A percentile compares a stretch with the other conserved stretches of the same genome.
These are phyloP conservation scores for Beroe ovata DNA, from an alignment of 37 sponge, comb jelly and placozoan genomes.

Conservation along the genomic window DNA sequence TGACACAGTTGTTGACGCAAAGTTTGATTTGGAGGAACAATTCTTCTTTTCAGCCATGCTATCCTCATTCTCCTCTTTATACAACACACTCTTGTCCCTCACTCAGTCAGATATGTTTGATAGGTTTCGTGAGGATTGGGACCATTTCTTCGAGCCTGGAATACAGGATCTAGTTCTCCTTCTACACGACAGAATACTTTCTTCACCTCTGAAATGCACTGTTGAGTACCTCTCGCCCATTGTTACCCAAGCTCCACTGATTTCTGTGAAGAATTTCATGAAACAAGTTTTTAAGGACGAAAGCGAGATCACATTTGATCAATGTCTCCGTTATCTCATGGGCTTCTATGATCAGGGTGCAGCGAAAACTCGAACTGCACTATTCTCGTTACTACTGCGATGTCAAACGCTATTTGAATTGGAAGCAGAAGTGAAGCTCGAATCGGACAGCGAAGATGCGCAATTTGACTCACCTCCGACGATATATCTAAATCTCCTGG, in stretches of 20 bases:
- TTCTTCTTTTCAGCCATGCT: neutral
- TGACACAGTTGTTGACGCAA: neutral
- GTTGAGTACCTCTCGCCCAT: constrained; percentile 16
- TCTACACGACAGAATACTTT: neutral
- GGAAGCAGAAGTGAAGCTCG: neutral
- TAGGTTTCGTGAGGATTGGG: constrained; percentile 46
- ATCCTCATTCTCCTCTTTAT: neutral
- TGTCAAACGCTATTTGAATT: neutral
- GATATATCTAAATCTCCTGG: neutral
- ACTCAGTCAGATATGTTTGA: neutral
- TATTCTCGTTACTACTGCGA: neutral
- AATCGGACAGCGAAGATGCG: neutral
- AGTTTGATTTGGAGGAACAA: neutral
- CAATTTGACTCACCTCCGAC: constrained; percentile 19
- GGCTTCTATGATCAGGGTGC: neutral
- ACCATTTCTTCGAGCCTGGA: constrained; percentile 49
- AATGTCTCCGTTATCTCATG: constrained; percentile 16
- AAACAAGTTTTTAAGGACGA: neutral
- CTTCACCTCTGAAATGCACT: neutral
- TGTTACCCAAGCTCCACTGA: neutral
- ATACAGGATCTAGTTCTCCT: constrained; percentile 34
- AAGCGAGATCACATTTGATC: constrained; percentile 9
- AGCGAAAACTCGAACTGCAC: neutral
- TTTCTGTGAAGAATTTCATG: constrained; percentile 21
- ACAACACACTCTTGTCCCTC: neutral